phyloP scores from a whole-genome alignment of 2,113 vertebrate species.

The Serilophus lunatus region DNA sequence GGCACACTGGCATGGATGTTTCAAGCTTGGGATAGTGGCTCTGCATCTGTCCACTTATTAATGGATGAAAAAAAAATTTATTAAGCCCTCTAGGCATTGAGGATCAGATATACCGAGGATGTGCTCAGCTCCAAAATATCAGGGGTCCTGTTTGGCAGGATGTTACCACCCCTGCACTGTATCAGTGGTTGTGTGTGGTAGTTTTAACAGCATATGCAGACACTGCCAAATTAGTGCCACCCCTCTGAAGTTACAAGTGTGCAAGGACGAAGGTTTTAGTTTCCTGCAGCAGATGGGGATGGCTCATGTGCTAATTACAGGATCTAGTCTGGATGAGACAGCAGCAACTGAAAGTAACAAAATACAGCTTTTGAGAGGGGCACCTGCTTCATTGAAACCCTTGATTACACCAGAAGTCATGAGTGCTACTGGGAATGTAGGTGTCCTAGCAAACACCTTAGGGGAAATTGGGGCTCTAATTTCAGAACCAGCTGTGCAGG shows the following conservation, averaged over 20 bases:
- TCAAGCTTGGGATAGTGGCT: neutral
- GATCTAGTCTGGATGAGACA: neutral
- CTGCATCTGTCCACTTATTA: neutral
- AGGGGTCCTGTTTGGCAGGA: neutral
- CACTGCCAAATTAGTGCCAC: neutral
- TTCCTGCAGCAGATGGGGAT: neutral
- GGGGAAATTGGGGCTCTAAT: neutral
- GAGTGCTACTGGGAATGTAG: neutral
- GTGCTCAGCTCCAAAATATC: neutral
- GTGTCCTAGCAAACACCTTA: neutral
- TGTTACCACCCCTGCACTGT: neutral
- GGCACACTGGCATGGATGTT: neutral
- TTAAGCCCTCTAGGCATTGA: neutral
- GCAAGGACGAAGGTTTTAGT: neutral
- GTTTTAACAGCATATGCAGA: neutral
- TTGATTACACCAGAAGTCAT: neutral
- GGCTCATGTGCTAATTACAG: neutral
- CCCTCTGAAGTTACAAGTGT: neutral
- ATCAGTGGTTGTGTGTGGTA: neutral
- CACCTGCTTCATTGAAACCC: neutral
- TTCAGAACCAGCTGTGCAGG: neutral
- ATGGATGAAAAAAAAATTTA: neutral
- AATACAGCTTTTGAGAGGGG: neutral
- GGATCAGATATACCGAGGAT: fast-evolving
- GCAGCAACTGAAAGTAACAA: neutral